Conservation (phyloP, 2,113 vertebrate genomes). For the Carassius gibelio region DNA sequence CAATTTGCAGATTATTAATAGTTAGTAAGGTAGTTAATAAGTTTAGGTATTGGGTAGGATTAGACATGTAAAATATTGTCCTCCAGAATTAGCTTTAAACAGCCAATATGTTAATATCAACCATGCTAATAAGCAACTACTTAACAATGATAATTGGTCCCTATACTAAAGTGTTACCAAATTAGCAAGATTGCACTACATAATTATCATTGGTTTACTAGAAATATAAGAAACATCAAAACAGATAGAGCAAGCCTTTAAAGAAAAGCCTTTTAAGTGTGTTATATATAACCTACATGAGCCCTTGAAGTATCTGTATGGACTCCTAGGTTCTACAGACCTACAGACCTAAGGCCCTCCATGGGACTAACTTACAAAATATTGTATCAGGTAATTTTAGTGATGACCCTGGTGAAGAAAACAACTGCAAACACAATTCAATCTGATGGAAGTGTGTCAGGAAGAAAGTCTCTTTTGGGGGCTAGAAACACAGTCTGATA, state of each 20-base stretch:
- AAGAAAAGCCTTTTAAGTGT: background rate
- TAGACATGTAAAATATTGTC: too few relatives aligned
- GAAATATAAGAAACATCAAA: background rate
- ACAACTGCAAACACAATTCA: background rate
- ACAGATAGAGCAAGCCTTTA: background rate
- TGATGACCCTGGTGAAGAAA: conserved; percentile 11
- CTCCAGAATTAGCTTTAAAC: too few relatives aligned
- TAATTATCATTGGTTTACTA: too few relatives aligned
- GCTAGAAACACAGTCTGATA: conserved; percentile 1
- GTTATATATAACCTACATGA: background rate
- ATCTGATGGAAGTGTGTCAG: conserved; percentile 1
- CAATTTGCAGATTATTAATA: too few relatives aligned
- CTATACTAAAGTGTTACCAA: background rate
- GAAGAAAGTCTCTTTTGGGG: conserved; percentile 15
- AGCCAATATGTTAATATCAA: too few relatives aligned
- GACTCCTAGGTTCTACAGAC: background rate
- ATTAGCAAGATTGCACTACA: too few relatives aligned
- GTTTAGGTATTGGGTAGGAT: too few relatives aligned
- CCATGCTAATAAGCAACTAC: too few relatives aligned
- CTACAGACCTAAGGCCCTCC: background rate
- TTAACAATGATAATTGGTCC: too few relatives aligned
- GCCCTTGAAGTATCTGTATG: background rate
- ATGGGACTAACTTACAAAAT: background rate
- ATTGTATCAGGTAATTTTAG: background rate
- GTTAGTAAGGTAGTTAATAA: too few relatives aligned